Evolutionary conservation across 2,888 invertebrate species (phyloP).

Genomic region (Drosophila differens): DNA sequence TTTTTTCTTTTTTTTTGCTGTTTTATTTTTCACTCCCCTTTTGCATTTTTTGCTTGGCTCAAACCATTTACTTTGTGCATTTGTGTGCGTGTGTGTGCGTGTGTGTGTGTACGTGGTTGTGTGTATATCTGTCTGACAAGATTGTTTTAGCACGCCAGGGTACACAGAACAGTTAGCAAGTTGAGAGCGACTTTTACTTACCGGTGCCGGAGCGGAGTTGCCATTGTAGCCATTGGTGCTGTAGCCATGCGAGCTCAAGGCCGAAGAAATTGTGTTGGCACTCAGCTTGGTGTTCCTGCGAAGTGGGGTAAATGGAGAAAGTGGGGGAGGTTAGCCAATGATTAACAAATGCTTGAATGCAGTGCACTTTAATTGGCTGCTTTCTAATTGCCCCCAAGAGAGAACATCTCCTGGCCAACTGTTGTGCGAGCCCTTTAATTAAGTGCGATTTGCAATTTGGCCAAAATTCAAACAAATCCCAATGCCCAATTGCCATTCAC

Average conservation of each 20-base stretch:
- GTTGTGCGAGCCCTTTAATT: constrained; percentile 53
- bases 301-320: constrained; percentile 29
- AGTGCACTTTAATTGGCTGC: constrained; percentile 25
- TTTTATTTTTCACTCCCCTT: not conserved
- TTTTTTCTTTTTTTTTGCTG: not conserved
- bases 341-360: constrained; percentile 24
- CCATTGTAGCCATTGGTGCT: constrained; percentile 81
- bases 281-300: constrained; percentile 90
- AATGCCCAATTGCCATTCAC: constrained; percentile 51
- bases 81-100: constrained; percentile 36
- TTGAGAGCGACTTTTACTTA: constrained; percentile 65
- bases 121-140: constrained; percentile 50
- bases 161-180: constrained; percentile 38
- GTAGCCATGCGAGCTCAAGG: constrained; percentile 87
- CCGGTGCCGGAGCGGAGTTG: constrained; percentile 80
- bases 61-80: constrained; percentile 35
- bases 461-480: constrained; percentile 61
- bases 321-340: constrained; percentile 1
- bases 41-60: constrained; percentile 23
- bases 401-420: not conserved
- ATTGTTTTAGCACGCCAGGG: constrained; percentile 57
- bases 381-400: constrained; percentile 1
- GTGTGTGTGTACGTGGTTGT: constrained; percentile 24
- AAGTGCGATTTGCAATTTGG: constrained; percentile 67
- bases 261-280: constrained; percentile 91